Evolutionary conservation across 2,888 invertebrate species (phyloP).

Genomic region (Osedax fenrisi): DNA sequence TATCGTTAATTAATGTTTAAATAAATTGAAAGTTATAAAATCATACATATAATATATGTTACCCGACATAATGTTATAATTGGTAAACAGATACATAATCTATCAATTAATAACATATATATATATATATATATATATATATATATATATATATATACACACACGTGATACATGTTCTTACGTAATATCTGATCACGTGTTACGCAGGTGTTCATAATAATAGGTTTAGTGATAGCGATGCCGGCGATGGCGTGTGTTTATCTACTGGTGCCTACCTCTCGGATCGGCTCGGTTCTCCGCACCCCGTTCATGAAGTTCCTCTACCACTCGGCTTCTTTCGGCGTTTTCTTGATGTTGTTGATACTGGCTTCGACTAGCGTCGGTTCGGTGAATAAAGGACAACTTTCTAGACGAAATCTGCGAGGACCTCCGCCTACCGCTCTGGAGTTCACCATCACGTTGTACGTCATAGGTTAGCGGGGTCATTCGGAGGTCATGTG

Average conservation of each 20-base stretch:
- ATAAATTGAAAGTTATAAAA: too few relatives aligned
- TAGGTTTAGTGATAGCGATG: slow-evolving; percentile 50
- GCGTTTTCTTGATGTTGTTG: slow-evolving; percentile 53
- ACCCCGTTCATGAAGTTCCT: slow-evolving; percentile 57
- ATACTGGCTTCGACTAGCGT: slow-evolving; percentile 52
- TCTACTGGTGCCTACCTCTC: slow-evolving; percentile 52
- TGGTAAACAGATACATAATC: too few relatives aligned
- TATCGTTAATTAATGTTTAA: too few relatives aligned
- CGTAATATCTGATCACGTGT: too few relatives aligned
- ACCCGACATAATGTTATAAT: too few relatives aligned
- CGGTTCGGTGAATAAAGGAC: slow-evolving; percentile 40
- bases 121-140: too few relatives aligned
- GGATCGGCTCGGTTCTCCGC: slow-evolving; percentile 52
- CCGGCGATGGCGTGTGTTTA: slow-evolving; percentile 53
- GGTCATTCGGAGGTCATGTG: too few relatives aligned
- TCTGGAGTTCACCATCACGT: slow-evolving; percentile 53
- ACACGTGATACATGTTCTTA: too few relatives aligned
- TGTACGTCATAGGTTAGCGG: slow-evolving; percentile 54
- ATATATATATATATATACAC: too few relatives aligned
- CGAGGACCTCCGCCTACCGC: slow-evolving; percentile 53
- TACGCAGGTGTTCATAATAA: slow-evolving; percentile 49
- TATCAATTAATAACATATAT: too few relatives aligned
- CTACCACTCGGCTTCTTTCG: slow-evolving; percentile 55
- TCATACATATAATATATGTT: too few relatives aligned
- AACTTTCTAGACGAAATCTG: slow-evolving; percentile 41